These are phyloP conservation scores for Spodoptera littoralis DNA, from an alignment of 2,888 invertebrate genomes.

Conservation along the genomic window DNA sequence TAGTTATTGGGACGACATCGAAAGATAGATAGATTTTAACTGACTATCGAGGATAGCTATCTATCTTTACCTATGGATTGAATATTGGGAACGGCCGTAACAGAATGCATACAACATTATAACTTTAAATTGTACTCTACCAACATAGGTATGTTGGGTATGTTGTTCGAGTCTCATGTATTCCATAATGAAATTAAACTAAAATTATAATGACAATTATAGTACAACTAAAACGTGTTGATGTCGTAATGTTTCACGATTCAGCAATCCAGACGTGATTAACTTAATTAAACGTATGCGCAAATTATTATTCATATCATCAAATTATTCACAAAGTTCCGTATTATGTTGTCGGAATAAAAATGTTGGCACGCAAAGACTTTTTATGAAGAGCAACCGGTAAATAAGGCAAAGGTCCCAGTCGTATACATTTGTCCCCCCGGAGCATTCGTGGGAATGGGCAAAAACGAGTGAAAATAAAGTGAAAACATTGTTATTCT, in stretches of 20 bases:
- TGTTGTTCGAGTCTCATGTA: neutral
- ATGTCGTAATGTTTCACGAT: conserved; percentile 31
- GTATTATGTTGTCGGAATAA: conserved; percentile 58
- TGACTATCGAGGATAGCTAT: no score
- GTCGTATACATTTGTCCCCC: conserved; percentile 75
- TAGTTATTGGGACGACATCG: no score
- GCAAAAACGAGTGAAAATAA: conserved; percentile 84
- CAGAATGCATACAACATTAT: neutral
- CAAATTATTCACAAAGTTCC: conserved; percentile 55
- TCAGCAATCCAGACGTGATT: conserved; percentile 33
- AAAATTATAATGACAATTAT: conserved; percentile 19
- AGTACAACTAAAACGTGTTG: conserved; percentile 29
- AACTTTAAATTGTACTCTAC: neutral
- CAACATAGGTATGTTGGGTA: neutral
- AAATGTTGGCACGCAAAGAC: conserved; percentile 60
- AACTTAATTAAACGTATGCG: conserved; percentile 36
- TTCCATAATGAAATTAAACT: conserved; percentile 15
- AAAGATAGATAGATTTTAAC: no score
- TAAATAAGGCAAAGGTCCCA: conserved; percentile 77
- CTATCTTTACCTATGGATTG: no score
- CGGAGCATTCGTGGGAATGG: conserved; percentile 78
- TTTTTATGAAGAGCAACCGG: conserved; percentile 70
- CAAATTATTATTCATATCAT: conserved; percentile 44
- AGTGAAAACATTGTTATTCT: conserved; percentile 85
- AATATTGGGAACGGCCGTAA: no score